These are phyloP conservation scores for Meiosimyza decipiens DNA, from an alignment of 2,888 invertebrate species.

Conservation along the genomic window DNA sequence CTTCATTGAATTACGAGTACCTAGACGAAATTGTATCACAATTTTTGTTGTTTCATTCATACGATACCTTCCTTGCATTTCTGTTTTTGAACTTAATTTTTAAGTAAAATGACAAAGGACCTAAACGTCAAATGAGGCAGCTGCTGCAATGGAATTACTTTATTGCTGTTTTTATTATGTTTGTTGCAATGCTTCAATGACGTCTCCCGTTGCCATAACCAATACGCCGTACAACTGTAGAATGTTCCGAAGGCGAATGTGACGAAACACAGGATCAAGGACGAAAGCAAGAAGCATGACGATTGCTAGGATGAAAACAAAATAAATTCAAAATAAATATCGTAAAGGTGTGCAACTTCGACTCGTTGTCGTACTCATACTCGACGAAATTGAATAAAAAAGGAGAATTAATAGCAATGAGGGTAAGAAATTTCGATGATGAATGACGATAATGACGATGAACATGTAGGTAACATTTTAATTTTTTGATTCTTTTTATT, in stretches of 20 bases:
- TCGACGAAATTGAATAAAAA: slow-evolving; percentile 17
- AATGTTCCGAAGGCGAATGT: slow-evolving; percentile 29
- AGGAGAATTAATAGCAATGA: slow-evolving; percentile 37
- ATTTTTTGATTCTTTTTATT: no score
- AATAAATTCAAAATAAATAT: background rate
- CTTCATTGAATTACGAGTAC: background rate
- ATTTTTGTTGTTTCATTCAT: background rate
- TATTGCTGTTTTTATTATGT: slow-evolving; percentile 31
- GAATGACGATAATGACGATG: slow-evolving; percentile 23
- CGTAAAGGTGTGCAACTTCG: background rate
- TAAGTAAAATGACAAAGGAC: slow-evolving; percentile 41
- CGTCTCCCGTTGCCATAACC: slow-evolving; percentile 1
- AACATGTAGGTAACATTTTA: background rate
- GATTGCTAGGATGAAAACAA: background rate
- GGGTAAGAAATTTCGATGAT: slow-evolving; percentile 25
- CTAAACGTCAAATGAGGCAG: slow-evolving; percentile 50
- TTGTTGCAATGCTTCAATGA: slow-evolving; percentile 18
- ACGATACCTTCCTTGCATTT: background rate
- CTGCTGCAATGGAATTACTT: slow-evolving; percentile 62
- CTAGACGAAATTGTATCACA: no score
- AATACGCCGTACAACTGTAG: background rate
- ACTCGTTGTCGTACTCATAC: background rate
- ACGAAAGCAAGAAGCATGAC: slow-evolving; percentile 47
- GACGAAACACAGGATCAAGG: slow-evolving; percentile 58
- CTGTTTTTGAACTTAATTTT: slow-evolving; percentile 12